phyloP scores from a whole-genome alignment of 2,888 invertebrate genomes.

The Yponomeuta plumbellus region DNA sequence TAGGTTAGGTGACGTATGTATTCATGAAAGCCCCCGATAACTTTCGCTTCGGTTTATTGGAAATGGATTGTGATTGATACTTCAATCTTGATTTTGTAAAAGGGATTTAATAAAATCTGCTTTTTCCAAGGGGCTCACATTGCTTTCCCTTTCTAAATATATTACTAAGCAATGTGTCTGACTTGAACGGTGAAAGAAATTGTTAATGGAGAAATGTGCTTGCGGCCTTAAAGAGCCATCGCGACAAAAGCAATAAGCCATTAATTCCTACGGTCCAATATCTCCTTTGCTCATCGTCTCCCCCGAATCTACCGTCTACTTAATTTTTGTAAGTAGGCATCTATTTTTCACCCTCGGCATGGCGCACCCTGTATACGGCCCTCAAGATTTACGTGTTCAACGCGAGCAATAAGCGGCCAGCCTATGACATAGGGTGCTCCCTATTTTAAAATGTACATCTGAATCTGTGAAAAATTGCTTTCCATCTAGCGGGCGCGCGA shows the following conservation, averaged over 20 bases:
- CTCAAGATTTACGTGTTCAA: constrained; percentile 63
- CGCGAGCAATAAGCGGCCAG: constrained; percentile 60
- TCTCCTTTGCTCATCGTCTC: constrained; percentile 23
- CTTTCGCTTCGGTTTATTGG: constrained; percentile 13
- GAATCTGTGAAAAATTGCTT: constrained; percentile 70
- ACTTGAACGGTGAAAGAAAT: background rate
- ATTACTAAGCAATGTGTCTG: background rate
- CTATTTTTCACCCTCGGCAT: constrained; percentile 56
- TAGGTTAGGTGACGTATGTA: constrained; percentile 33
- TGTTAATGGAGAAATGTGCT: background rate
- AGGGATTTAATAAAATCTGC: background rate
- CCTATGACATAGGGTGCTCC: constrained; percentile 52
- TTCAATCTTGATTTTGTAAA: background rate
- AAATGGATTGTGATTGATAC: constrained; percentile 10
- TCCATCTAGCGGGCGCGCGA: constrained; percentile 46
- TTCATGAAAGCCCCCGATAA: constrained; percentile 11
- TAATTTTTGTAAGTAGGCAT: constrained; percentile 69
- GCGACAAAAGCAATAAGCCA: constrained; percentile 23
- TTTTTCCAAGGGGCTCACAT: background rate
- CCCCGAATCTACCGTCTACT: constrained; percentile 39
- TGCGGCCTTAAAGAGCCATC: constrained; percentile 2
- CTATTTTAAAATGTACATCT: constrained; percentile 69
- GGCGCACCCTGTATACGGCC: constrained; percentile 40
- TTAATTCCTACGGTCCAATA: constrained; percentile 31
- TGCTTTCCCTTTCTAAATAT: background rate